A percentile compares a stretch with the other conserved stretches of the same genome.
Conservation (phyloP, 2,888 invertebrate genomes). For the Drosophila mimica region DNA sequence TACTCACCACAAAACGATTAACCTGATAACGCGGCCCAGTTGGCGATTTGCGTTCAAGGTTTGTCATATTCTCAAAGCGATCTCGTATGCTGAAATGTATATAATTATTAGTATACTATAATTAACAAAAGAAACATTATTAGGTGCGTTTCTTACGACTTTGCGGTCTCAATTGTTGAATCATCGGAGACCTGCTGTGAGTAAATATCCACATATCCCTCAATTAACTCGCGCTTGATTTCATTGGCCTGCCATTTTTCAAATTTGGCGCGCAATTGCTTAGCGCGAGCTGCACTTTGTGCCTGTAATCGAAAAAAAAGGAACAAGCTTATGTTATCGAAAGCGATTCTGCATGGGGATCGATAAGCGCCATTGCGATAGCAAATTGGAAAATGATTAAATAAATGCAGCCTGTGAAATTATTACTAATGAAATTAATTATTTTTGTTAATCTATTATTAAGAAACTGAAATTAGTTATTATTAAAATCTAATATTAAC, state of each 20-base stretch:
- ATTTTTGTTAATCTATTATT: not conserved
- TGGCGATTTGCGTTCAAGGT: conserved; percentile 85
- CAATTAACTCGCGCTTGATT: conserved; percentile 86
- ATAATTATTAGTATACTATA: conserved; percentile 1
- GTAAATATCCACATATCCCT: conserved; percentile 84
- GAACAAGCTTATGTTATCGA: not conserved
- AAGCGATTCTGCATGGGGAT: not conserved
- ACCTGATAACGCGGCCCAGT: conserved; percentile 89
- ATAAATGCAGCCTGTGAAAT: not conserved
- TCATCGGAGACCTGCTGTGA: conserved; percentile 87
- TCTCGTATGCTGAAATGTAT: conserved; percentile 89
- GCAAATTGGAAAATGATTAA: not conserved
- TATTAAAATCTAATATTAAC: not conserved
- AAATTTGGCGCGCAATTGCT: conserved; percentile 93
- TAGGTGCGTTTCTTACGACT: conserved; percentile 86
- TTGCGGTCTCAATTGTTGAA: conserved; percentile 94
- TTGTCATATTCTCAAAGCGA: conserved; percentile 94
- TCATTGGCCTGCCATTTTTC: conserved; percentile 93
- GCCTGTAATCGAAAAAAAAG: conserved; percentile 85
- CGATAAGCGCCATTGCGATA: not conserved
- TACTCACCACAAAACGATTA: conserved; percentile 95
- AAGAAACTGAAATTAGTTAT: not conserved
- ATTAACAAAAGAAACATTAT: not conserved
- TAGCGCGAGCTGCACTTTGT: conserved; percentile 92
- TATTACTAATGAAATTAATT: not conserved